These are phyloP conservation scores for Scelioninae gen. 1 DNA, from an alignment of 2,888 invertebrate genomes.

Conservation along the genomic window DNA sequence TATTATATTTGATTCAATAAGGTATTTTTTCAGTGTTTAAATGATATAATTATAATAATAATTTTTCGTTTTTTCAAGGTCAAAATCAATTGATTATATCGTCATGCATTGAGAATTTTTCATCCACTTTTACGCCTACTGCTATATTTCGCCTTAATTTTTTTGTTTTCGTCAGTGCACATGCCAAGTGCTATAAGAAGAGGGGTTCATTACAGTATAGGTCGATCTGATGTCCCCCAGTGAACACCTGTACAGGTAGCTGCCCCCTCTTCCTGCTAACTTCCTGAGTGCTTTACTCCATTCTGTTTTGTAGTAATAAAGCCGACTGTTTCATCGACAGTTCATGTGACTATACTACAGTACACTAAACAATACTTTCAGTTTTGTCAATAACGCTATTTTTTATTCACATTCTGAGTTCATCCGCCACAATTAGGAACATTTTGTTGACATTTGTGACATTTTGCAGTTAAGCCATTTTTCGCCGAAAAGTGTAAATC, in stretches of 20 bases:
- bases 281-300: conserved; percentile 74
- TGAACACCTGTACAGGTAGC: conserved; percentile 76
- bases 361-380: conserved; percentile 39
- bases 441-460: too few relatives aligned
- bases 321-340: conserved; percentile 72
- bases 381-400: conserved; percentile 12
- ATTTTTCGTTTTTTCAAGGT: too few relatives aligned
- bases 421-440: too few relatives aligned
- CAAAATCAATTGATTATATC: background rate
- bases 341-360: conserved; percentile 48
- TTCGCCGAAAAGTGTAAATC: too few relatives aligned
- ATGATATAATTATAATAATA: too few relatives aligned
- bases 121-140: background rate
- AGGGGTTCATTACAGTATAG: conserved; percentile 68
- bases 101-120: background rate
- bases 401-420: background rate
- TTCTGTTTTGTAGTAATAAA: conserved; percentile 74
- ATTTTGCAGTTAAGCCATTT: too few relatives aligned
- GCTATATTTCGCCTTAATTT: conserved; percentile 13
- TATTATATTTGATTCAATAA: too few relatives aligned
- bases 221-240: conserved; percentile 71
- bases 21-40: too few relatives aligned
- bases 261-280: conserved; percentile 72
- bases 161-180: conserved; percentile 57
- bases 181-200: conserved; percentile 57